Evolutionary conservation across 1,140 invertebrate species (phyloP).

Genomic region (Saccostrea glomerata): DNA sequence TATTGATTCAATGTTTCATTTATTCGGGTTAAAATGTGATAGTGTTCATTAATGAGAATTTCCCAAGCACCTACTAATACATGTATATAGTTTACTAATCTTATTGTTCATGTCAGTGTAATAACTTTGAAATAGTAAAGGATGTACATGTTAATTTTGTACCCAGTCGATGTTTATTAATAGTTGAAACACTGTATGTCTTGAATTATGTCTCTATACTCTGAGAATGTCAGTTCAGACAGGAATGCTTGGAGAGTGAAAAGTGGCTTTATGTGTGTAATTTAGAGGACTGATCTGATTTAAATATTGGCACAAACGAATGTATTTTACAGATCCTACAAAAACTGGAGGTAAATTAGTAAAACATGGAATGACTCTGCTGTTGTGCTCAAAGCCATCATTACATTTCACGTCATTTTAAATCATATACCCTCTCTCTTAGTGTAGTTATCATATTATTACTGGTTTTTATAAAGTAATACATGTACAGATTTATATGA

Average conservation of each 20-base stretch:
- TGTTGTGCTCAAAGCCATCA: conserved; percentile 15
- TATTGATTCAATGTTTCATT: too few species aligned
- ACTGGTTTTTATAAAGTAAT: too few species aligned
- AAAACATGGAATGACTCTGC: conserved; percentile 11
- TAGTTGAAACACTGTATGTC: neutral
- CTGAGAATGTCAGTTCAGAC: neutral
- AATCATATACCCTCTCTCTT: neutral
- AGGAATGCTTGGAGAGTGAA: neutral
- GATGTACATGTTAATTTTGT: too few species aligned
- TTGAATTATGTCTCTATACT: neutral
- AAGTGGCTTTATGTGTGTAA: too few species aligned
- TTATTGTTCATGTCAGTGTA: too few species aligned
- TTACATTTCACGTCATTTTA: neutral
- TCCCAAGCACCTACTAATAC: too few species aligned
- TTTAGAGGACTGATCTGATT: neutral
- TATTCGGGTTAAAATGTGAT: too few species aligned
- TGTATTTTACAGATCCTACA: conserved; percentile 13
- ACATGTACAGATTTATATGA: too few species aligned
- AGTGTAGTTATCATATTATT: neutral
- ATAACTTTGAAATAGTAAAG: too few species aligned
- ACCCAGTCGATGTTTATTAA: too few species aligned
- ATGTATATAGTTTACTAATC: too few species aligned
- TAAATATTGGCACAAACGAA: neutral
- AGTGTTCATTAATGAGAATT: too few species aligned
- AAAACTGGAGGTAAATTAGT: neutral